phyloP scores from a whole-genome alignment of 1,140 invertebrate genomes.

The Macrotrachela quadricornifera region DNA sequence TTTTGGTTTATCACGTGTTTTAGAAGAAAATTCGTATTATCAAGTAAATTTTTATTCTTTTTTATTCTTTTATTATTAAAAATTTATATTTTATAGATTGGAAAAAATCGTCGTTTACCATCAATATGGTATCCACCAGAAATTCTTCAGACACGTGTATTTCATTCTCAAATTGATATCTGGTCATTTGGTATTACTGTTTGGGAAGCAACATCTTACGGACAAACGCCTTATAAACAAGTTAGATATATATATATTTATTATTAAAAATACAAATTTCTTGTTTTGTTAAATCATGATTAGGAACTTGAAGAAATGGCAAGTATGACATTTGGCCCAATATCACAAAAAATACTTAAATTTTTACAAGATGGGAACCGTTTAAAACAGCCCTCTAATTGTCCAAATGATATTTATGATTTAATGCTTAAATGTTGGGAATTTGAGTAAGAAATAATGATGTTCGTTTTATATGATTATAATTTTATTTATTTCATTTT shows the following conservation, averaged over 20 bases:
- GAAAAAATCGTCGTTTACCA: constrained; percentile 14
- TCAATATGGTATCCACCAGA: constrained; percentile 31
- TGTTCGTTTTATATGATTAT: no score
- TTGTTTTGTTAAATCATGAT: no score
- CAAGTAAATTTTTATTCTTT: background rate
- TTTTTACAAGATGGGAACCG: constrained; percentile 94
- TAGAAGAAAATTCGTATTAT: constrained; percentile 5
- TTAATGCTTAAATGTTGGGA: constrained; percentile 99
- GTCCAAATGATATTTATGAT: constrained; percentile 74
- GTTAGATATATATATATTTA: background rate
- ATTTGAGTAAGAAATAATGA: constrained; percentile 8
- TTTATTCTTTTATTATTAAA: no score
- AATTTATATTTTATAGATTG: background rate
- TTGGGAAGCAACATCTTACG: constrained; percentile 28
- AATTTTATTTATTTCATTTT: no score
- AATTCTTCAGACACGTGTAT: constrained; percentile 27
- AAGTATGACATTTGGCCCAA: constrained; percentile 58
- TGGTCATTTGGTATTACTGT: constrained; percentile 31
- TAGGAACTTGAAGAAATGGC: constrained; percentile 94
- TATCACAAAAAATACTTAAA: no score
- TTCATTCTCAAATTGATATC: constrained; percentile 28
- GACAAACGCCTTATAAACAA: constrained; percentile 22
- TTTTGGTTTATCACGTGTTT: constrained; percentile 5
- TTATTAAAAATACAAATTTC: no score
- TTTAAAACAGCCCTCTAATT: constrained; percentile 82